Conservation (phyloP, 2,888 invertebrate species). For the Sialis fuliginosa region DNA sequence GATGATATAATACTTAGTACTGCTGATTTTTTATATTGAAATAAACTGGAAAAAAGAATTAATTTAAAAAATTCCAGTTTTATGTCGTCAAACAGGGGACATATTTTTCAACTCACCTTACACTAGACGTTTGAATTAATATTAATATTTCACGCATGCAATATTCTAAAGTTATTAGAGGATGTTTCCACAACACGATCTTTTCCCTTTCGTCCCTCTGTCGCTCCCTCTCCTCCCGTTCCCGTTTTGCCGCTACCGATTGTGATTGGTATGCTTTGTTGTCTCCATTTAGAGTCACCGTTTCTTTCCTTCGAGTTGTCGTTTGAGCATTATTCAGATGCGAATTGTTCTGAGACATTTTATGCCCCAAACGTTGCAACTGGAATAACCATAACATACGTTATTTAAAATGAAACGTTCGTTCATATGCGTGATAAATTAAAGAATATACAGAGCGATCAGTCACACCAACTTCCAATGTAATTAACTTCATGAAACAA, state of each 20-base stretch:
- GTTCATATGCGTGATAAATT: too few species aligned
- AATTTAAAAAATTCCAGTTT: background rate
- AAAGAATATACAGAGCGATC: too few species aligned
- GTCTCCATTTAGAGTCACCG: conserved; percentile 7
- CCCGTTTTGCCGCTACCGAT: conserved; percentile 10
- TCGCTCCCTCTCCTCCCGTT: conserved; percentile 20
- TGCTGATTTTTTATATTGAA: conserved; percentile 39
- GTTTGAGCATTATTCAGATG: conserved; percentile 20
- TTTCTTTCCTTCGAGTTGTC: conserved; percentile 3
- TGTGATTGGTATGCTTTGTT: conserved; percentile 12
- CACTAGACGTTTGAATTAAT: conserved; percentile 37
- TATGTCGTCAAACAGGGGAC: background rate
- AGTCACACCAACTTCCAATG: too few species aligned
- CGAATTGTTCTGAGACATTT: conserved; percentile 32
- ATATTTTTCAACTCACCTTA: conserved; percentile 28
- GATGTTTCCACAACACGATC: conserved; percentile 66
- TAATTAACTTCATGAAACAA: too few species aligned
- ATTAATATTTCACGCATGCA: conserved; percentile 55
- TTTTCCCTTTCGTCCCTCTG: conserved; percentile 40
- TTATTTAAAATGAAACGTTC: too few species aligned
- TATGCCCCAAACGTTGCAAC: conserved; percentile 47
- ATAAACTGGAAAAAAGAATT: conserved; percentile 33
- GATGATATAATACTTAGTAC: conserved; percentile 21
- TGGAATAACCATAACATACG: conserved; percentile 16
- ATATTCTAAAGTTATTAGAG: conserved; percentile 62